Evolutionary conservation across 92 coral and sea anemone genomes (phyloP), one percentile per base, ranked within the genome.

Genomic region (Metridium senile): DNA sequence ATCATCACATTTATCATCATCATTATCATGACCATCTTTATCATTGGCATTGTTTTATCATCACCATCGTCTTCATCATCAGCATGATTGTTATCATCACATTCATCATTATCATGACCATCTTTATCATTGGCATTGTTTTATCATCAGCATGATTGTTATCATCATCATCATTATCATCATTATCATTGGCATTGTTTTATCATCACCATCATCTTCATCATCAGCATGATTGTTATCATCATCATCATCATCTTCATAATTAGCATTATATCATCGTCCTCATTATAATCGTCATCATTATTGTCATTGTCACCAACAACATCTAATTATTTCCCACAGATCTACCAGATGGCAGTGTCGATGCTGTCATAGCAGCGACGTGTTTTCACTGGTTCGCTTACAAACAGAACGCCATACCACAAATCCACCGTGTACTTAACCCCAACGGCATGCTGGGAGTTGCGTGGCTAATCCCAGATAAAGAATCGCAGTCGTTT

Each of bases 381-480:
- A 71, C 57, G 7, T 75, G 80, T 64, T 84, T 81, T 27, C 89
- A 85, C 33, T 89, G 87, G 89, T 85, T 85, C 54, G 81, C 79
- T 27, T 25, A 71, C 52, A 85, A 63, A n/a, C 58, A 85, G 59
- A 66, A 76, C 34, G 81, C 84, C 33, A 26, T 85, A 63, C 61
- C 51, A 1, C 84, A 89, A 62, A 81, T 89, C n/a, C 22, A 33
- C 71, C 75, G 90, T 11, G 74, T 89, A 13, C 70, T 89, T n/a
- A 46, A 21, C 13, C 82, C 89, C 11, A 79, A 62, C 27, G 93
- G 90, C 1, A 43, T 58, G 51, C 71, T 85, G 10, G 93, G 93
- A 1, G 33, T 89, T 31, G 35, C 71, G 13, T 84, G 84, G 84
- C 30, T 7, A 21, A 8, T 51, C 11, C 84, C 84, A 1, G 88